Evolutionary conservation across 1,140 invertebrate genomes (phyloP).

Genomic region (Eriosoma lanigerum): DNA sequence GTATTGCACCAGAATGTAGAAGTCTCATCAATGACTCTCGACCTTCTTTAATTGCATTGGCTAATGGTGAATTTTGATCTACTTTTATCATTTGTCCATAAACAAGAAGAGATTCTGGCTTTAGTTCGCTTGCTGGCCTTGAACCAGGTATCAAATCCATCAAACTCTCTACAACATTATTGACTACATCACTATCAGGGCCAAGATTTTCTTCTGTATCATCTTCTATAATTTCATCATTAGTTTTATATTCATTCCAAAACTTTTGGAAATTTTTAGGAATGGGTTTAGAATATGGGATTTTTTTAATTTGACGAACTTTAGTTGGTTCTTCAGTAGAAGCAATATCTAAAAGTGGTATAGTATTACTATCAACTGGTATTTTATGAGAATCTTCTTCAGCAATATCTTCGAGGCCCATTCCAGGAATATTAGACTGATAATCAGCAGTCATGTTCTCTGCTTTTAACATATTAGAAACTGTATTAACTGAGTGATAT

Average conservation of each 20-base stretch:
- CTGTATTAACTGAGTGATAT: conserved; percentile 86
- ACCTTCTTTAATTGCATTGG: conserved; percentile 44
- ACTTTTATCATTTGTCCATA: conserved; percentile 51
- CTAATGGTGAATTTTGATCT: conserved; percentile 46
- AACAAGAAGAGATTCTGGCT: conserved; percentile 41
- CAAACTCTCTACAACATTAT: conserved; percentile 47
- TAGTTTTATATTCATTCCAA: conserved; percentile 76
- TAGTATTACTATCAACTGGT: conserved; percentile 62
- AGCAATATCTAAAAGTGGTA: conserved; percentile 86
- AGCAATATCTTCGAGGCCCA: conserved; percentile 90
- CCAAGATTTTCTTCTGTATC: conserved; percentile 35
- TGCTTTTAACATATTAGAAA: conserved; percentile 68
- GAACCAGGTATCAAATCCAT: conserved; percentile 46
- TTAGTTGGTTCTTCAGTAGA: conserved; percentile 72
- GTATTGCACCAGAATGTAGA: conserved; percentile 48
- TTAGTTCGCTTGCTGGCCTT: conserved; percentile 37
- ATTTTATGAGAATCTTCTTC: conserved; percentile 63
- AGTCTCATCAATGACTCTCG: conserved; percentile 49
- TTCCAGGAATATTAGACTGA: conserved; percentile 84
- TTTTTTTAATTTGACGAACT: conserved; percentile 59
- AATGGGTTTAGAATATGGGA: conserved; percentile 92
- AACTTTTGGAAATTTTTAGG: conserved; percentile 93
- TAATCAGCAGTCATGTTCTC: conserved; percentile 60
- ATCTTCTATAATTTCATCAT: conserved; percentile 41
- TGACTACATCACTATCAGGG: conserved; percentile 41